These are phyloP conservation scores for Pipistrellus pipistrellus DNA, from an alignment of 2,797 vertebrate genomes.

Conservation along the genomic window DNA sequence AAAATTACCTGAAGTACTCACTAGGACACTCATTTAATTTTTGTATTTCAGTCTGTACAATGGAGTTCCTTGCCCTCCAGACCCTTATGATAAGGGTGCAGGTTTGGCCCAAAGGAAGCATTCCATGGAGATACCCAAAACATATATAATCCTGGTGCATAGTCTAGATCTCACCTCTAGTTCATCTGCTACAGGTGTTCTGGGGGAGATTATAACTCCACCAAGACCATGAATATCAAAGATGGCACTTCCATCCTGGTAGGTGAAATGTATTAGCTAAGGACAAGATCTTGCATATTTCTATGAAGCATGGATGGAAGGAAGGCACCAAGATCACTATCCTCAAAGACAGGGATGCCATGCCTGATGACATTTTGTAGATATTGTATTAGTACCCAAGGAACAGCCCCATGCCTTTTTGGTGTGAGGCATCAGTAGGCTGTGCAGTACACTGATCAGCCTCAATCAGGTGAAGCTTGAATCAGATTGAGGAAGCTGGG, in stretches of 20 bases:
- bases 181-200: conserved; percentile 94
- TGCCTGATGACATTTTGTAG: conserved; percentile 93
- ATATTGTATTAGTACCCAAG: conserved; percentile 94
- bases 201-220: conserved; percentile 94
- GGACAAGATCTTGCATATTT: conserved; percentile 95
- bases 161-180: conserved; percentile 92
- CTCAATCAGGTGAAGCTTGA: background rate
- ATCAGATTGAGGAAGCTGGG: background rate
- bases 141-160: conserved; percentile 89
- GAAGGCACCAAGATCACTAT: conserved; percentile 96
- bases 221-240: conserved; percentile 95
- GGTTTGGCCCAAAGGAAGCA: background rate
- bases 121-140: conserved; percentile 87
- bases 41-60: background rate
- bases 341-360: conserved; percentile 94
- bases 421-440: background rate
- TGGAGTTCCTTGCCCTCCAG: background rate
- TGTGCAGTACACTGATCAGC: background rate
- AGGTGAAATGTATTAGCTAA: conserved; percentile 91
- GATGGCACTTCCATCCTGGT: conserved; percentile 92
- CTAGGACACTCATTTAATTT: background rate
- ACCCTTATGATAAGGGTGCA: background rate
- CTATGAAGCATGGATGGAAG: conserved; percentile 95
- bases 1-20: background rate
- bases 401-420: conserved; percentile 87